Evolutionary conservation across 1,140 invertebrate genomes (phyloP).

Genomic region (Magallana ariakensis): DNA sequence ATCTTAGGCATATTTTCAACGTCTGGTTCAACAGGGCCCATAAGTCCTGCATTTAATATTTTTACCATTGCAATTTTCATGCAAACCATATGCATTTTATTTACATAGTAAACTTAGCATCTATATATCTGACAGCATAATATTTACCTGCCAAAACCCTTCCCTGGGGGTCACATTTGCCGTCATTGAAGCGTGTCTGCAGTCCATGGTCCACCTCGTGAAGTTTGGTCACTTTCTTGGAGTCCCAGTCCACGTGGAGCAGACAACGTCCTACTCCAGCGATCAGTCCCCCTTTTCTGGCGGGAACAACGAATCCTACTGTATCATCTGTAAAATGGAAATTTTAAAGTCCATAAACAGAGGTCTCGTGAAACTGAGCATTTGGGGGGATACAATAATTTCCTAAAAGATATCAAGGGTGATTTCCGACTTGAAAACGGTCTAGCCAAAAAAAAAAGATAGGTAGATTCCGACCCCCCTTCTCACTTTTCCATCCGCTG

Average conservation of each 20-base stretch:
- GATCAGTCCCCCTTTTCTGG: constrained; percentile 68
- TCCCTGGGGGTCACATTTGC: constrained; percentile 90
- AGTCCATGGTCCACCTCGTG: constrained; percentile 83
- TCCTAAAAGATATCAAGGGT: no score
- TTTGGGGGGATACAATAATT: no score
- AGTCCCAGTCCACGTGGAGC: constrained; percentile 65
- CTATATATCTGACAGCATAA: background rate
- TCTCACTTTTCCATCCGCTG: no score
- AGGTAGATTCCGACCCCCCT: no score
- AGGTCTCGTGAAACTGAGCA: no score
- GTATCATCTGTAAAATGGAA: constrained; percentile 61
- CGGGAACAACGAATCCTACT: constrained; percentile 83
- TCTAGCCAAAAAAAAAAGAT: no score
- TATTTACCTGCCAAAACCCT: constrained; percentile 86
- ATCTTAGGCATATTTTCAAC: constrained; percentile 39
- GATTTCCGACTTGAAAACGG: no score
- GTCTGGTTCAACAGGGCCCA: constrained; percentile 37
- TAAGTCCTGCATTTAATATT: constrained; percentile 44
- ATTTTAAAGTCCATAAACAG: background rate
- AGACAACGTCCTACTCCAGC: constrained; percentile 58
- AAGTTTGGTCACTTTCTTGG: constrained; percentile 57
- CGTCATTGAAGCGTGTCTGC: constrained; percentile 90
- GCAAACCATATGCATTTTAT: no score
- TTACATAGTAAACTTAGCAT: background rate
- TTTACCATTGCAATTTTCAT: background rate